Evolutionary conservation across 2,113 vertebrate species (phyloP).

Genomic region (Pelusios castaneus): DNA sequence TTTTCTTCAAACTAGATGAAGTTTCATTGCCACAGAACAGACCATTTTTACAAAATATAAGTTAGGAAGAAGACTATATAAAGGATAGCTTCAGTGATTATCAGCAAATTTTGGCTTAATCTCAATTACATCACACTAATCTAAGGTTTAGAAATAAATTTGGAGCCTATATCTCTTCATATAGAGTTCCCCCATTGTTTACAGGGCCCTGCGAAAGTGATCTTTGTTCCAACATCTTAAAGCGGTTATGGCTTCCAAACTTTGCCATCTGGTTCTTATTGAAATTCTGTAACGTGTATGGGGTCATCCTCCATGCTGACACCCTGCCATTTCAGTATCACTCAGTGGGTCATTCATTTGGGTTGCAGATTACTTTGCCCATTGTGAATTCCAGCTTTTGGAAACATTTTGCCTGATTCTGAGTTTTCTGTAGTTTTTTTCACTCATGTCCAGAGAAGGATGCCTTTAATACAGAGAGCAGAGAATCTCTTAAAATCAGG

Average conservation of each 20-base stretch:
- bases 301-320: not conserved
- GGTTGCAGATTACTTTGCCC: not conserved
- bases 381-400: not conserved
- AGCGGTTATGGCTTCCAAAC: fast-evolving
- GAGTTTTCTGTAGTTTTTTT: fast-evolving
- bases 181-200: not conserved
- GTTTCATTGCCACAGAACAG: fast-evolving
- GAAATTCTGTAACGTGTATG: not conserved
- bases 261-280: not conserved
- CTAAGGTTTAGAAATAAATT: not conserved
- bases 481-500: not conserved
- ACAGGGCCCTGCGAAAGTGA: not conserved
- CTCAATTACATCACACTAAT: not conserved
- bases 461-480: not conserved
- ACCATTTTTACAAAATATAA: fast-evolving
- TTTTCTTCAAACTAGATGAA: not conserved
- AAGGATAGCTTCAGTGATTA: not conserved
- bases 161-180: not conserved
- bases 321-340: not conserved
- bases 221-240: not conserved
- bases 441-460: not conserved
- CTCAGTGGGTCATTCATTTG: not conserved
- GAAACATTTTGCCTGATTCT: not conserved
- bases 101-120: not conserved
- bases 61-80: not conserved